Conservation (phyloP, 2,888 invertebrate genomes). For the Macropis europaea region DNA sequence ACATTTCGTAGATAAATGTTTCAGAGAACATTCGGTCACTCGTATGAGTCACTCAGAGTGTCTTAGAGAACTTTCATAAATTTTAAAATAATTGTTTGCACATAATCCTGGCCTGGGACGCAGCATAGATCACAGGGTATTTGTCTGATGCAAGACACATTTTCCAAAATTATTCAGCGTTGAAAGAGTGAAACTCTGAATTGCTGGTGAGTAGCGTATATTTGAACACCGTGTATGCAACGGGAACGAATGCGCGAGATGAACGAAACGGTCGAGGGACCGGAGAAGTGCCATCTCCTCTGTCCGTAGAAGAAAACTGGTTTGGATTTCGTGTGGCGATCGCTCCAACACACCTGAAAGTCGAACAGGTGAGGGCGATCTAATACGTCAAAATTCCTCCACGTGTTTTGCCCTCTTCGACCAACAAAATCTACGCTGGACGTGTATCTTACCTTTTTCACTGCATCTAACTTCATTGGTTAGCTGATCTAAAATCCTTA, state of each 20-base stretch:
- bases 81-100: too few species aligned
- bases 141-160: too few species aligned
- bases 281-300: conserved; percentile 35
- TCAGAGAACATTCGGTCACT: too few species aligned
- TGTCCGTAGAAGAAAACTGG: conserved; percentile 46
- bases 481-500: neutral
- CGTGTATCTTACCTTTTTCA: neutral
- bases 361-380: conserved; percentile 40
- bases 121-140: too few species aligned
- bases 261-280: conserved; percentile 27
- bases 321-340: conserved; percentile 52
- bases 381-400: conserved; percentile 48
- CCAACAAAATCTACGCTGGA: neutral
- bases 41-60: too few species aligned
- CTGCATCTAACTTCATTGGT: neutral
- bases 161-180: too few species aligned
- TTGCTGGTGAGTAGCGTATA: neutral
- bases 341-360: conserved; percentile 6
- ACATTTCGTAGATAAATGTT: neutral
- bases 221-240: conserved; percentile 1
- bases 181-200: neutral
- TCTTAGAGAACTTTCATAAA: too few species aligned
- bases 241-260: conserved; percentile 17
- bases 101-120: too few species aligned
- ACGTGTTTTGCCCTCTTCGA: conserved; percentile 2